Evolutionary conservation across 2,888 invertebrate species (phyloP), one percentile per base, ranked within the genome.

Genomic region (Cyclophora albipunctata): DNA sequence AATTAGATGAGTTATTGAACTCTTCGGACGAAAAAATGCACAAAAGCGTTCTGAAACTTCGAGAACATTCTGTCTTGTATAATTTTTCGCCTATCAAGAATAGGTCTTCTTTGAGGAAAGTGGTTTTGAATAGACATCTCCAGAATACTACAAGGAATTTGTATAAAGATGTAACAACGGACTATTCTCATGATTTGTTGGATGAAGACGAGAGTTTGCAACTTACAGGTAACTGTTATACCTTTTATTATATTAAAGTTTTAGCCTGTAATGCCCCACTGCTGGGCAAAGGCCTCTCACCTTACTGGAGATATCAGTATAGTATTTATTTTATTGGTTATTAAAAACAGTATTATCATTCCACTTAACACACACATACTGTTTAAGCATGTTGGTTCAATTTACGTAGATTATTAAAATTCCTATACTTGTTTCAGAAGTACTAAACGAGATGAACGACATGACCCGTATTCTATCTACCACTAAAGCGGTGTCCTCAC

Each of bases 401-500:
- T 20, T 20, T 20, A 20, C 20, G 1, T 20, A 20, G 20, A 20
- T 20, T 20, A 20, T 20, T 20, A 20, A 20, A 20, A 20, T 20
- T 20, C 20, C 20, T 2, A 37, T 37, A 5, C 2, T 37, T 37
- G 1, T 71, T 73, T 46, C 80, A 88, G 88, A 84, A 65, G 80
- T 86, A 46, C 63, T 88, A 5, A 81, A 84, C 50, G 78, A 87
- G 65, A 78, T 88, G 54, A 78, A 77, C 50, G 75, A 86, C 46
- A 69, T 86, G 53, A 81, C 85, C 0, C 71, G 55, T 7, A 65
- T 69, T 6, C 53, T 78, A 6, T 68, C 70, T 0, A 67, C 57
- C 7, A 66, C 64, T 7, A 20, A 67, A 54, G 35, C 47, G 45
- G 41, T 47, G 47, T 37, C 47, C 34, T 20, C 20, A 20, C 20